Evolutionary conservation across 35 echinoderm and acorn worm genomes (phyloP), one percentile per base, ranked within the genome.

Genomic region (Stichopus chloronotus): DNA sequence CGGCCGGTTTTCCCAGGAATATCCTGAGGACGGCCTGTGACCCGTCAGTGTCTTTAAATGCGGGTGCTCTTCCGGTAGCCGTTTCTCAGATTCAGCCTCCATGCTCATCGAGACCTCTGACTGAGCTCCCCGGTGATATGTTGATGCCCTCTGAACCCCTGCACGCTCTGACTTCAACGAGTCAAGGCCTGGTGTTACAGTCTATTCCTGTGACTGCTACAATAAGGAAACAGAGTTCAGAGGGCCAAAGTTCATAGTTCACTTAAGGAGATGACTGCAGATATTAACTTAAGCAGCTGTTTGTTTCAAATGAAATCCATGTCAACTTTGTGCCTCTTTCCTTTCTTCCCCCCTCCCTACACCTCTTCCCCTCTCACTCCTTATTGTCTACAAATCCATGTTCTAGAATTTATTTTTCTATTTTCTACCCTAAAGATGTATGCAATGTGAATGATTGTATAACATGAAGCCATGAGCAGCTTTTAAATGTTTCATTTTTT

Each of bases 161-260:
- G 7, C 92, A 86, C n/a, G 82, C 78, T 53, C 78, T 86, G 53
- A 80, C 57, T 4, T 52, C 92, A 3, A 72, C 82, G 8, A 84
- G 58, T 68, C 91, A 92, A 5, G 86, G 86, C 77, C 92, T 93
- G 7, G 84, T 93, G 6, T 57, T 93, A 58, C 92, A 93, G 79
- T 87, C 92, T 78, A 58, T 93, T 19, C 76, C 90, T 56, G 72
- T 91, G 17, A 78, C 90, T 91, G 76, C 90, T 59, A 79, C 90
- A 56, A 91, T 65, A 7, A 91, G 72, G 58, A 21, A 91, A 6
- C 57, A 24, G 57, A 71, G 59, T 63, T 5, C 53, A 3, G 25
- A 55, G 80, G 57, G 25, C 19, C 22, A 81, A 30, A 81, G 78
- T 65, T 65, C 61, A 17, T 65, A 65, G 61, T 65, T 43, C 30